Evolutionary conservation across 2,113 vertebrate species (phyloP).

Genomic region (Oncorhynchus mykiss): DNA sequence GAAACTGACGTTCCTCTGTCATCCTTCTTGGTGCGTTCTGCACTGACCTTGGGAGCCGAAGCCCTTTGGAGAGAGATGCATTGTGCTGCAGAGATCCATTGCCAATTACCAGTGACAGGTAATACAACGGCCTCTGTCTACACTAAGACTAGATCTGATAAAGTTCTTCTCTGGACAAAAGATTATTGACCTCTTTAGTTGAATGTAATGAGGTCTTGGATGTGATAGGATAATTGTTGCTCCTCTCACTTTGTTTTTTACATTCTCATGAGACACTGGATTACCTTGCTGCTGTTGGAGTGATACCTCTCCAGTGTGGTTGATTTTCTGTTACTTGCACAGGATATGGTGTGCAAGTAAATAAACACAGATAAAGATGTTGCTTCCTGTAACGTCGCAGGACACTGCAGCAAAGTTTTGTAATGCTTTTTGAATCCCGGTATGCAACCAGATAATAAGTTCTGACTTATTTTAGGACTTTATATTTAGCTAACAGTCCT

Average conservation of each 20-base stretch:
- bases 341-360: background rate
- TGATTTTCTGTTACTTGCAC: constrained; percentile 14
- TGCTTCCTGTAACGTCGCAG: background rate
- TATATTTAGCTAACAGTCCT: too few relatives aligned
- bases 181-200: constrained; percentile 89
- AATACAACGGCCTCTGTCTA: constrained; percentile 85
- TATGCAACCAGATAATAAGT: too few relatives aligned
- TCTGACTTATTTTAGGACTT: too few relatives aligned
- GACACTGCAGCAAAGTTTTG: background rate
- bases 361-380: constrained; percentile 1
- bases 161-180: constrained; percentile 85
- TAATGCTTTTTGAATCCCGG: background rate
- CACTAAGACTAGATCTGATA: constrained; percentile 87
- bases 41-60: constrained; percentile 86
- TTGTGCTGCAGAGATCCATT: constrained; percentile 78
- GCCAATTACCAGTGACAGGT: constrained; percentile 83
- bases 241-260: constrained; percentile 67
- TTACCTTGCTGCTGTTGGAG: constrained; percentile 54
- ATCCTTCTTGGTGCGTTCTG: constrained; percentile 73
- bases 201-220: constrained; percentile 76
- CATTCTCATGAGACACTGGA: constrained; percentile 68
- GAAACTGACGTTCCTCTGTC: constrained; percentile 82
- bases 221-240: constrained; percentile 81
- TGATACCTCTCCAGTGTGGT: constrained; percentile 41
- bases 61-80: constrained; percentile 73